Conservation (phyloP, 2,888 invertebrate genomes). For the Atethmia centrago region DNA sequence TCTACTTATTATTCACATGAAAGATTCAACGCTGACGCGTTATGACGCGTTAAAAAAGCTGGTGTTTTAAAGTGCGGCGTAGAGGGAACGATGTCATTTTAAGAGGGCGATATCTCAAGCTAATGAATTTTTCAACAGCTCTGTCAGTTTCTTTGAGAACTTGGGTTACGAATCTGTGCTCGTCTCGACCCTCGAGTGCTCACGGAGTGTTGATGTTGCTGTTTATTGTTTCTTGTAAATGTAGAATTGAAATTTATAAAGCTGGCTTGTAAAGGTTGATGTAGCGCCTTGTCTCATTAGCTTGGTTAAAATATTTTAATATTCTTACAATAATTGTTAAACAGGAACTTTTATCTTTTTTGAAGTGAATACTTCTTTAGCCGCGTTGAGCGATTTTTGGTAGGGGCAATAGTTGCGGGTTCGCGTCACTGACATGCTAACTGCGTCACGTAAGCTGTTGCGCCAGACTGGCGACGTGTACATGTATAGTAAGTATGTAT, state of each 20-base stretch:
- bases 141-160: constrained; percentile 58
- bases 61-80: constrained; percentile 68
- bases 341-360: too few species aligned
- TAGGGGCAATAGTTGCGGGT: too few species aligned
- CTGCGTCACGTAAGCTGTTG: too few species aligned
- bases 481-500: too few species aligned
- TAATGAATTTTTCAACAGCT: constrained; percentile 70
- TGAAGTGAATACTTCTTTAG: too few species aligned
- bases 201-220: not conserved
- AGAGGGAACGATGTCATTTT: constrained; percentile 72
- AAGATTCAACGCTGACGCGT: constrained; percentile 81
- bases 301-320: not conserved
- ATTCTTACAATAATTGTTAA: too few species aligned
- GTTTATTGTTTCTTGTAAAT: constrained; percentile 60
- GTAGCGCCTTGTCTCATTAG: constrained; percentile 13
- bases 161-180: constrained; percentile 52
- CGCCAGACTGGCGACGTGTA: too few species aligned
- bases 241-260: constrained; percentile 51
- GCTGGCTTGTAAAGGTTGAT: constrained; percentile 18
- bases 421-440: too few species aligned
- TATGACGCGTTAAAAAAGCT: constrained; percentile 75
- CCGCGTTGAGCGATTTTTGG: too few species aligned
- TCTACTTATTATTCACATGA: constrained; percentile 78
- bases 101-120: constrained; percentile 72
- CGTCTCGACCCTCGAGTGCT: constrained; percentile 17